phyloP scores from a whole-genome alignment of 35 echinoderm and acorn worm genomes.

The Hemicentrotus pulcherrimus region DNA sequence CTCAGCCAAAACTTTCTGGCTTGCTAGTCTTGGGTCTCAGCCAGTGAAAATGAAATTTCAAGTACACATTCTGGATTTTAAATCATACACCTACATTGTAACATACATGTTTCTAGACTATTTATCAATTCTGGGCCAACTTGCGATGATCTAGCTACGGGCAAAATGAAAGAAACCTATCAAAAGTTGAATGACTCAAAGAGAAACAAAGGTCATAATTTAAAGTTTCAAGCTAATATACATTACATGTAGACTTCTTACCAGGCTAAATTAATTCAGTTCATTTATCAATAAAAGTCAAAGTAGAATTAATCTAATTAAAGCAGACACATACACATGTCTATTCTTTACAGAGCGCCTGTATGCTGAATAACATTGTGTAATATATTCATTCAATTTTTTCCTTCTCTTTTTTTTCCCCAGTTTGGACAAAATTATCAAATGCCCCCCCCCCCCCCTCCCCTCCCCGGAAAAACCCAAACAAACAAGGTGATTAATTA shows the following conservation, averaged over 20 bases:
- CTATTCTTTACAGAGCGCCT: no score
- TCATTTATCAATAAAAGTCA: no score
- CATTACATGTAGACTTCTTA: background rate
- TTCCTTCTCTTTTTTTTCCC: no score
- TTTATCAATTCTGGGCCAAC: no score
- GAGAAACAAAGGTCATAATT: background rate
- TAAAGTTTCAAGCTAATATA: background rate
- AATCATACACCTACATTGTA: no score
- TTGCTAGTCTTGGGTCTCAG: background rate
- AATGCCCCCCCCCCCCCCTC: background rate
- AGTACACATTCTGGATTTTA: background rate
- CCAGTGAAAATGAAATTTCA: background rate
- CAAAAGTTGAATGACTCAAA: conserved; percentile 13
- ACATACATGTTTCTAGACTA: no score
- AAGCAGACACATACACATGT: no score
- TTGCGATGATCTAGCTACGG: background rate
- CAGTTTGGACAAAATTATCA: no score
- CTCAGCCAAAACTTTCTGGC: background rate
- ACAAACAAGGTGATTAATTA: no score
- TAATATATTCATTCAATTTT: no score
- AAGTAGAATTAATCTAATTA: no score
- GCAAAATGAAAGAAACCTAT: background rate
- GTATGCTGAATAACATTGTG: no score
- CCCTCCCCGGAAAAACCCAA: background rate
- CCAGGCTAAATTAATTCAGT: background rate